phyloP scores from a whole-genome alignment of 2,113 vertebrate species.

The Gallinago undulata region DNA sequence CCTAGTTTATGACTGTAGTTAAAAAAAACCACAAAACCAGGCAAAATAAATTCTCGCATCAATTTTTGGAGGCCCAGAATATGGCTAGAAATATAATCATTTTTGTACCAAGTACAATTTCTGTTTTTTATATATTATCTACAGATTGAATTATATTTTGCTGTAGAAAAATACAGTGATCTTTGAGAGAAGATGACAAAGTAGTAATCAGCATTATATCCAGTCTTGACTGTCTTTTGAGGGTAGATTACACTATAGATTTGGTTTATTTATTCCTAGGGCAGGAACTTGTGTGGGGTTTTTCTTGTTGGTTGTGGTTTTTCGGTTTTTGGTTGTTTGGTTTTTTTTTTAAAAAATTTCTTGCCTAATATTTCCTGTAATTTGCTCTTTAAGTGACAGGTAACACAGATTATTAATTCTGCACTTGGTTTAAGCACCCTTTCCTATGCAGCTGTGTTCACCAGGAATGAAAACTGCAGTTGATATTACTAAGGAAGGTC shows the following conservation, averaged over 20 bases:
- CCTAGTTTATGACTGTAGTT: constrained; percentile 29
- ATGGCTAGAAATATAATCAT: background rate
- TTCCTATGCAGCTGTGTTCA: background rate
- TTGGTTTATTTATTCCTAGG: background rate
- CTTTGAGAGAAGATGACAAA: background rate
- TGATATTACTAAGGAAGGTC: background rate
- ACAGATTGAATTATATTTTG: background rate
- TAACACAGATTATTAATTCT: background rate
- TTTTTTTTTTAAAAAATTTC: background rate
- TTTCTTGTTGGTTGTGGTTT: background rate
- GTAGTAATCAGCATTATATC: too few species aligned
- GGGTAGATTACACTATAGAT: background rate
- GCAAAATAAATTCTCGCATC: background rate
- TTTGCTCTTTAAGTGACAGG: background rate
- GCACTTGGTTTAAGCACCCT: background rate
- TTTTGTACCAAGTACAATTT: background rate
- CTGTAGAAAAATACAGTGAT: background rate
- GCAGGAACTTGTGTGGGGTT: background rate
- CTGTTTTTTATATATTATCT: background rate
- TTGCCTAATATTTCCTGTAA: background rate
- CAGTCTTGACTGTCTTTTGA: background rate
- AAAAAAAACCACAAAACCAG: background rate
- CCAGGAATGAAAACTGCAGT: background rate
- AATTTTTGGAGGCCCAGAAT: background rate
- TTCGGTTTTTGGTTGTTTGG: background rate